phyloP scores from a whole-genome alignment of 2,888 invertebrate genomes.

The Tenthredo notha region DNA sequence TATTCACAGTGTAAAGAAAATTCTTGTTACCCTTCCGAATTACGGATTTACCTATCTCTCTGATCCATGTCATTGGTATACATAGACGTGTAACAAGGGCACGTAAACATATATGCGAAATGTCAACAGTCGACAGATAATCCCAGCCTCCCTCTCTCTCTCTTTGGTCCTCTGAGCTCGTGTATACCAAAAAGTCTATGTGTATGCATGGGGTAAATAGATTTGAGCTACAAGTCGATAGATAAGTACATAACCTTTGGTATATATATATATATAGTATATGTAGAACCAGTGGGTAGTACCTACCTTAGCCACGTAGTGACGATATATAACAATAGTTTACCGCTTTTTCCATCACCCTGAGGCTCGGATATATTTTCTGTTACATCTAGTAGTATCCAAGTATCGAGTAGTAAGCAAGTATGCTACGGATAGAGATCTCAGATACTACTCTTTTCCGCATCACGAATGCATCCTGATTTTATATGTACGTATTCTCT shows the following conservation, averaged over 20 bases:
- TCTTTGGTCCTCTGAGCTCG: background rate
- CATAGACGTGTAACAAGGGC: background rate
- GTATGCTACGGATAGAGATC: background rate
- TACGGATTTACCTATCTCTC: background rate
- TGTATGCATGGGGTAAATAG: constrained; percentile 3
- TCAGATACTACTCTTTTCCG: background rate
- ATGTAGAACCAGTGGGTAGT: background rate
- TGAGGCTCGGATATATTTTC: background rate
- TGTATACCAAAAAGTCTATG: background rate
- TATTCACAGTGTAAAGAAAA: background rate
- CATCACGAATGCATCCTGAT: background rate
- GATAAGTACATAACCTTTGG: background rate
- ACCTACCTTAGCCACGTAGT: background rate
- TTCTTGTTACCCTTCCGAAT: background rate
- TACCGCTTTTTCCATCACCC: background rate
- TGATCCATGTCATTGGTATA: background rate
- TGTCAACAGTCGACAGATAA: constrained; percentile 29
- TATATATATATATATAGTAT: background rate
- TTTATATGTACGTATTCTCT: background rate
- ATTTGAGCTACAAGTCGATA: constrained; percentile 19
- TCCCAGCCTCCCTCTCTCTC: too few species aligned
- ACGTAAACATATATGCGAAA: constrained; percentile 18
- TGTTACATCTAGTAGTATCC: background rate
- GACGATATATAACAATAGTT: constrained; percentile 11
- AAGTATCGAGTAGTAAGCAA: background rate